These are phyloP conservation scores for Parnassius orleans DNA, from an alignment of 2,888 invertebrate genomes.

Conservation along the genomic window DNA sequence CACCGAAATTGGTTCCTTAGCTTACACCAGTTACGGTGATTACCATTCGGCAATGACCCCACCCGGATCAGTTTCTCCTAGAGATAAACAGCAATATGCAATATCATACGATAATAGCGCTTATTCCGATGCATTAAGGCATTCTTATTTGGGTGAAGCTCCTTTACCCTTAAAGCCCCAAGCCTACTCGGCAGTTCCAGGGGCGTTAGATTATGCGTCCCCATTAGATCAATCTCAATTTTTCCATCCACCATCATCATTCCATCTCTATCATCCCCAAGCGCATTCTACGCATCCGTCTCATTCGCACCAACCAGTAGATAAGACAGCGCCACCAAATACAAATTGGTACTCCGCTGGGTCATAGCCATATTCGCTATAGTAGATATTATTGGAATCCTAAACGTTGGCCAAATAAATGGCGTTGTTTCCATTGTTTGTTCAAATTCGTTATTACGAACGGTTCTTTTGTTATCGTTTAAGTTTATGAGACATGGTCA, in stretches of 20 bases:
- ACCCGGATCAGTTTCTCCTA: slow-evolving; percentile 97
- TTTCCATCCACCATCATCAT: slow-evolving; percentile 89
- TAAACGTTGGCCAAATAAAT: slow-evolving; percentile 40
- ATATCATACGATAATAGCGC: slow-evolving; percentile 79
- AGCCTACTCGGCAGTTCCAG: slow-evolving; percentile 89
- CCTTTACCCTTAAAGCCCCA: slow-evolving; percentile 92
- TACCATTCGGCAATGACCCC: slow-evolving; percentile 98
- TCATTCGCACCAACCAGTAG: slow-evolving; percentile 67
- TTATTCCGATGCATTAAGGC: slow-evolving; percentile 84
- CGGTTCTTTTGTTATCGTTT: slow-evolving; percentile 21
- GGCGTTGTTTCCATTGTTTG: slow-evolving; percentile 33
- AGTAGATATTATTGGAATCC: slow-evolving; percentile 26
- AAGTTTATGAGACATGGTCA: slow-evolving; percentile 8
- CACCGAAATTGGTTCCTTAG: slow-evolving; percentile 82
- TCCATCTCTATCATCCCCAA: slow-evolving; percentile 92
- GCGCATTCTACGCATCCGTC: slow-evolving; percentile 69
- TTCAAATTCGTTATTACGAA: slow-evolving; percentile 22
- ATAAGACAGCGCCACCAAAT: slow-evolving; percentile 84
- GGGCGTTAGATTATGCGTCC: slow-evolving; percentile 84
- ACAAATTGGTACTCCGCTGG: slow-evolving; percentile 90
- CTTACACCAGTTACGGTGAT: slow-evolving; percentile 84
- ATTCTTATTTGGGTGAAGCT: slow-evolving; percentile 75
- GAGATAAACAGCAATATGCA: slow-evolving; percentile 87
- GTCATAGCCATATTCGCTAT: slow-evolving; percentile 80
- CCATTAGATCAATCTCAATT: slow-evolving; percentile 91